Percentiles rank a stretch among this genome's conserved stretches.
These are phyloP conservation scores for Calyptomena viridis DNA, from an alignment of 2,113 vertebrate genomes.

Conservation along the genomic window DNA sequence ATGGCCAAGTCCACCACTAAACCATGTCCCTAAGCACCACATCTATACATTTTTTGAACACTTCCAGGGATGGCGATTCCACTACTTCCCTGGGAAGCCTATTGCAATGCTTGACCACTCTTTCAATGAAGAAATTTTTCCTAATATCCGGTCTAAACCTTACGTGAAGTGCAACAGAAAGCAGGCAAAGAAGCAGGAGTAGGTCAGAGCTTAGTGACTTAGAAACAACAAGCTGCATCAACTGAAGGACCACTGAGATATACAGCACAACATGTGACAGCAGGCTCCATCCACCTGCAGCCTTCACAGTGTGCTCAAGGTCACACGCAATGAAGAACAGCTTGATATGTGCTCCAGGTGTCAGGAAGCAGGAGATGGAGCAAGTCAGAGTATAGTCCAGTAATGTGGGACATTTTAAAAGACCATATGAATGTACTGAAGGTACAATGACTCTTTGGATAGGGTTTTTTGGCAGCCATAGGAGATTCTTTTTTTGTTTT, in stretches of 20 bases:
- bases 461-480: not conserved
- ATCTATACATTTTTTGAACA: not conserved
- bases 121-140: not conserved
- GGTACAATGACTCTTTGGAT: not conserved
- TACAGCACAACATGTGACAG: accelerated
- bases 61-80: not conserved
- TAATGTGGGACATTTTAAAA: not conserved
- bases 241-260: not conserved
- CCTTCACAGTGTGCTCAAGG: not conserved
- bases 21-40: not conserved
- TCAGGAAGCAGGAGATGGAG: not conserved
- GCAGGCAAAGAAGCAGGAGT: not conserved
- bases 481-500: not conserved
- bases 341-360: accelerated
- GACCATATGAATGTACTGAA: not conserved
- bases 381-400: not conserved
- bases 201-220: not conserved
- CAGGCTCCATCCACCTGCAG: not conserved
- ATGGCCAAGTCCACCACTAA: accelerated
- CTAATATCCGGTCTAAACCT: not conserved
- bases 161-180: not conserved
- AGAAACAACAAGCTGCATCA: not conserved
- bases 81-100: not conserved
- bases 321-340: not conserved
- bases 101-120: not conserved